A percentile compares a stretch with the other conserved stretches of the same genome.
Evolutionary conservation across 2,888 invertebrate species (phyloP).

Genomic region (Phyllotreta striolata): DNA sequence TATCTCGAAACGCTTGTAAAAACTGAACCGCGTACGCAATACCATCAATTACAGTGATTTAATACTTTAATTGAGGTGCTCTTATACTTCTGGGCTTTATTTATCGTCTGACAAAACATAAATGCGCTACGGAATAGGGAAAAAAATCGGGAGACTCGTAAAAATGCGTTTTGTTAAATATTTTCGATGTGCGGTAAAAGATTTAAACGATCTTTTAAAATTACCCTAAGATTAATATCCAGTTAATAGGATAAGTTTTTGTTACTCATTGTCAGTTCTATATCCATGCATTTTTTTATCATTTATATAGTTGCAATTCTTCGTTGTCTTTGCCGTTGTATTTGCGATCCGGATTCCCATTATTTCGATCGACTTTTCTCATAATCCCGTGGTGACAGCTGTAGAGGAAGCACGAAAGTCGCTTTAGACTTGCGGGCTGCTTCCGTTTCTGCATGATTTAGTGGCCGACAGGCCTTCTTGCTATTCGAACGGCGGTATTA

Average conservation of each 20-base stretch:
- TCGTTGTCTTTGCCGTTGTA: not conserved
- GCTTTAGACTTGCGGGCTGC: conserved; percentile 56
- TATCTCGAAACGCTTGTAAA: conserved; percentile 48
- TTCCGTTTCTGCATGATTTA: conserved; percentile 59
- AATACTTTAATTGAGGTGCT: conserved; percentile 52
- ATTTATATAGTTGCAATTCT: not conserved
- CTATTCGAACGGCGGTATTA: not conserved
- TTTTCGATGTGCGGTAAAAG: conserved; percentile 25
- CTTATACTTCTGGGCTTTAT: conserved; percentile 48
- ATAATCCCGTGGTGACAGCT: conserved; percentile 29
- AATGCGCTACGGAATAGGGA: conserved; percentile 48
- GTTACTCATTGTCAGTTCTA: no score
- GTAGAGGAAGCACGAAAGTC: conserved; percentile 39
- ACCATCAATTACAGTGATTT: conserved; percentile 55
- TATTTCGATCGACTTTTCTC: conserved; percentile 8
- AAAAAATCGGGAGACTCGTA: conserved; percentile 30
- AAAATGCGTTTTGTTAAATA: conserved; percentile 8
- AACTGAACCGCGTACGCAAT: conserved; percentile 49
- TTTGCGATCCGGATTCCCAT: not conserved
- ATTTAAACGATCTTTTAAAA: not conserved
- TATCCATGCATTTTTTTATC: not conserved
- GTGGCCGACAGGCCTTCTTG: conserved; percentile 43
- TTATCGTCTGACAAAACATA: conserved; percentile 53
- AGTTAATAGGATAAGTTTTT: no score
- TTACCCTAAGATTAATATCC: no score